A percentile compares a stretch with the other conserved stretches of the same genome.
phyloP scores from a whole-genome alignment of 2,888 invertebrate species.

The Hecatera dysodea region DNA sequence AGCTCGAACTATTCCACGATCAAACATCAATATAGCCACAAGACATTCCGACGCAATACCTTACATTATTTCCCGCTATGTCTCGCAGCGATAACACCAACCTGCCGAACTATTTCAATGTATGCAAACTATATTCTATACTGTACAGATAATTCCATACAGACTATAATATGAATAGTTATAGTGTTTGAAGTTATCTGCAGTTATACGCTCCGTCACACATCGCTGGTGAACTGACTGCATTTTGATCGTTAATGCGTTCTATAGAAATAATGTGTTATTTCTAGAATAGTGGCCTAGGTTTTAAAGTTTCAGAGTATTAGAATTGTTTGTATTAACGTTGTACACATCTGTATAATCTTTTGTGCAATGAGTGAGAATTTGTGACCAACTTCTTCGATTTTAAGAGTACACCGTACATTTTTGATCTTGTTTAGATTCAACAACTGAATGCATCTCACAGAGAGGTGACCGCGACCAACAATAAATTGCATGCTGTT shows the following conservation, averaged over 20 bases:
- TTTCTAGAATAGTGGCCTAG: not conserved
- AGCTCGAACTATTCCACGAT: not conserved
- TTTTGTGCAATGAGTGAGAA: no score
- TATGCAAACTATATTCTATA: not conserved
- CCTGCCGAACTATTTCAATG: not conserved
- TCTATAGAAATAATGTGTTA: not conserved
- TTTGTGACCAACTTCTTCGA: no score
- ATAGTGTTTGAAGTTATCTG: conserved; percentile 10
- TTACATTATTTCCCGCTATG: not conserved
- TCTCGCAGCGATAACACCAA: not conserved
- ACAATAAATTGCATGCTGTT: no score
- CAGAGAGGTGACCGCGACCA: no score
- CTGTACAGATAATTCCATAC: not conserved
- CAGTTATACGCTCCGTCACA: conserved; percentile 32
- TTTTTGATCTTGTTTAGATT: no score
- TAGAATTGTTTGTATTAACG: not conserved
- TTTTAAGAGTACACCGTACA: no score
- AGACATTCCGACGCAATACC: not conserved
- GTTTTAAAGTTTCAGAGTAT: not conserved
- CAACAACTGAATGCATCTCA: no score
- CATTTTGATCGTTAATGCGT: not conserved
- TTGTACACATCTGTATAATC: no score
- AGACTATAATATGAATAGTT: not conserved
- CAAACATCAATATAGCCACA: not conserved
- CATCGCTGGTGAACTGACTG: not conserved